Conservation (phyloP, 2,888 invertebrate genomes). For the Trisateles emortualis region DNA sequence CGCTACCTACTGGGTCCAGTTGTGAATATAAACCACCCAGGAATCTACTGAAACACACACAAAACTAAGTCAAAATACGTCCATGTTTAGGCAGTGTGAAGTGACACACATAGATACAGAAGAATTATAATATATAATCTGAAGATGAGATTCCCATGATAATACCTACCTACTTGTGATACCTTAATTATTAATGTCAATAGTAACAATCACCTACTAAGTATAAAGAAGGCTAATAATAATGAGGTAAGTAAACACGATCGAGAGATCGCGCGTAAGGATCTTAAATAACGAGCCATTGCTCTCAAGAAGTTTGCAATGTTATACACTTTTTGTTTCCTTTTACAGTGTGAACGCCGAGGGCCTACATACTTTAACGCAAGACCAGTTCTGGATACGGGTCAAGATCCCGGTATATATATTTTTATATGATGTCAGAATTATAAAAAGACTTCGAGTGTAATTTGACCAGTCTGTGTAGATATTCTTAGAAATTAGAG, state of each 20-base stretch:
- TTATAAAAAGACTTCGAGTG: conserved; percentile 24
- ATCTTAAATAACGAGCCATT: conserved; percentile 10
- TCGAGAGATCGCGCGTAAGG: background rate
- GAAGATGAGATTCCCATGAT: no score
- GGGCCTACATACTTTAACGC: conserved; percentile 14
- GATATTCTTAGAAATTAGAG: no score
- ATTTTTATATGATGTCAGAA: conserved; percentile 15
- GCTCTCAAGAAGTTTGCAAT: conserved; percentile 26
- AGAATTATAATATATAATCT: no score
- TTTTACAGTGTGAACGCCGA: conserved; percentile 34
- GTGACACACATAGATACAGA: no score
- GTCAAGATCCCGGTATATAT: conserved; percentile 42
- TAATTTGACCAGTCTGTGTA: no score
- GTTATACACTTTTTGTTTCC: conserved; percentile 36
- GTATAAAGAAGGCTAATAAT: background rate
- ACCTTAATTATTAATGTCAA: no score
- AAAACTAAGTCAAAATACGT: no score
- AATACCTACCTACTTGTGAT: no score
- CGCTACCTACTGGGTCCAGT: no score
- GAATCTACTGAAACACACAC: no score
- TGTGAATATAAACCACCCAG: no score
- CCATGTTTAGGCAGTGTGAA: no score
- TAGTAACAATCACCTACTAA: background rate
- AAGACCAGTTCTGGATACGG: conserved; percentile 49
- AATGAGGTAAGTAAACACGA: background rate